These are phyloP conservation scores for Damaliscus lunatus DNA, from an alignment of 2,113 vertebrate species.

Conservation along the genomic window DNA sequence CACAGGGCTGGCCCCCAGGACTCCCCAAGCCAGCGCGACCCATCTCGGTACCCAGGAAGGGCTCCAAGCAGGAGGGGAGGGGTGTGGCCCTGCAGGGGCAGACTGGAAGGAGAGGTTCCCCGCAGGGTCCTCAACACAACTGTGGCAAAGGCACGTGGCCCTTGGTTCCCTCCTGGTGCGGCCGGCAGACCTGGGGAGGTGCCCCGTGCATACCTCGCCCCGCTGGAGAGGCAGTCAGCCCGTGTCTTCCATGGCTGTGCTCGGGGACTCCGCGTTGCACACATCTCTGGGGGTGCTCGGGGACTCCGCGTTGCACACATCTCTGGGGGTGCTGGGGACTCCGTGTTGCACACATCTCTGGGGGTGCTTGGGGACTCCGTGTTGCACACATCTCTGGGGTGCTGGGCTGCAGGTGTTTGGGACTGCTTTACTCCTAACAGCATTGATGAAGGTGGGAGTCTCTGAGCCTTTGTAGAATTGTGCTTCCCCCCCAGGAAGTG, in stretches of 20 bases:
- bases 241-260: rapidly evolving
- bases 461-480: rapidly evolving
- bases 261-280: too few species aligned
- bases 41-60: neutral
- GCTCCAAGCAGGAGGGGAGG: neutral
- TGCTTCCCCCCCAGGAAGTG: neutral
- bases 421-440: rapidly evolving
- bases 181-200: rapidly evolving
- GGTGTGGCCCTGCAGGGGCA: rapidly evolving
- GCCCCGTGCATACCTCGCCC: rapidly evolving
- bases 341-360: neutral
- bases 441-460: rapidly evolving
- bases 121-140: rapidly evolving
- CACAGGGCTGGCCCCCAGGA: too few species aligned
- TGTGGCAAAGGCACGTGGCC: rapidly evolving
- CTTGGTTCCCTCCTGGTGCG: rapidly evolving
- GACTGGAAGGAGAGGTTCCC: neutral
- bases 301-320: too few species aligned
- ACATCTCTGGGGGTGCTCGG: neutral
- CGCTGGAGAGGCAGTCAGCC: neutral
- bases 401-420: rapidly evolving
- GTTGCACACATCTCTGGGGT: neutral
- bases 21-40: rapidly evolving
- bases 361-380: neutral
- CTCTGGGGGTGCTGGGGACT: neutral